phyloP scores from a whole-genome alignment of 2,797 vertebrate species.

The Periophthalmus magnuspinnatus region DNA sequence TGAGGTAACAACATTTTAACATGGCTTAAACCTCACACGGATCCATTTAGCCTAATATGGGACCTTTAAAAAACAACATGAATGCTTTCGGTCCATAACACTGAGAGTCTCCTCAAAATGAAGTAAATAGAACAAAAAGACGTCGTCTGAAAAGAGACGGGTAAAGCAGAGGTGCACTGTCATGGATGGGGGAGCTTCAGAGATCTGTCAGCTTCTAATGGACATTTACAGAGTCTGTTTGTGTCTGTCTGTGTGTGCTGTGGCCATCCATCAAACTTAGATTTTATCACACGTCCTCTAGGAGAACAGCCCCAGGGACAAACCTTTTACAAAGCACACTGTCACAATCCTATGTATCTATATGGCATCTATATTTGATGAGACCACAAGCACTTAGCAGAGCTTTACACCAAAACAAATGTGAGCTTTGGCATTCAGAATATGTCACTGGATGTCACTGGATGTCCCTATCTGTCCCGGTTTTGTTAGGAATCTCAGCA shows the following conservation, averaged over 20 bases:
- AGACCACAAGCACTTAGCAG: slow-evolving; percentile 35
- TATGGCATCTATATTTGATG: slow-evolving; percentile 57
- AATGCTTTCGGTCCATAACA: neutral
- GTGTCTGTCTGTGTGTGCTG: slow-evolving; percentile 21
- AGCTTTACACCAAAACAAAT: slow-evolving; percentile 24
- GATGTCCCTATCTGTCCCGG: slow-evolving; percentile 34
- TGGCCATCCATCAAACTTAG: slow-evolving; percentile 38
- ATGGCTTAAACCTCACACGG: too few relatives aligned
- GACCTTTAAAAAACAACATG: too few relatives aligned
- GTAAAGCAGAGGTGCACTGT: neutral
- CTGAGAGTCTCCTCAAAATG: neutral
- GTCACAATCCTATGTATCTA: slow-evolving; percentile 18
- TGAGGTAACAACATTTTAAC: too few relatives aligned
- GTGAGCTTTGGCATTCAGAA: slow-evolving; percentile 27
- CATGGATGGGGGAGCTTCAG: slow-evolving; percentile 26
- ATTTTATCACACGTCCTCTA: slow-evolving; percentile 52
- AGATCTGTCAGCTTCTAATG: slow-evolving; percentile 59
- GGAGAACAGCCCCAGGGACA: slow-evolving; percentile 29
- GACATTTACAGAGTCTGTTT: slow-evolving; percentile 26
- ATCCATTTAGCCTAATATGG: too few relatives aligned
- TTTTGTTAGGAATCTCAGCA: slow-evolving; percentile 35
- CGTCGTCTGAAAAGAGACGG: neutral
- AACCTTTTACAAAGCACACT: slow-evolving; percentile 41
- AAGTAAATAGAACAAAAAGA: neutral
- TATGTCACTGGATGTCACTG: slow-evolving; percentile 39